Conservation (phyloP, 2,888 invertebrate species). For the Pemphredon lugubris region DNA sequence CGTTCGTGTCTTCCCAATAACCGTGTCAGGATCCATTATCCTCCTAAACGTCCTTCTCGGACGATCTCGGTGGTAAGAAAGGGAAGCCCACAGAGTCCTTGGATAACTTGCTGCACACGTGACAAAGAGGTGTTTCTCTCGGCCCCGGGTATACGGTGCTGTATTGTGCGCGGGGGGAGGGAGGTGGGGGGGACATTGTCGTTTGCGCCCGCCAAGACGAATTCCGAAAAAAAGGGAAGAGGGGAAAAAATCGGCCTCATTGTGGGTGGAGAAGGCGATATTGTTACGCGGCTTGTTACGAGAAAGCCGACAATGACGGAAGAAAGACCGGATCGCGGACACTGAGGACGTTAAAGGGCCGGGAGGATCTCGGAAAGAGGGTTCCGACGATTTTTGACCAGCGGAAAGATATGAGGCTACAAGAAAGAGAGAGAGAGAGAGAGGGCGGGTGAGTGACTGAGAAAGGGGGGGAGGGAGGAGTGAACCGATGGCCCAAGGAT, state of each 20-base stretch:
- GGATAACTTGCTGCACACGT: conserved; percentile 37
- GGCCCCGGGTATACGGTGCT: conserved; percentile 4
- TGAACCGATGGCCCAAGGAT: conserved; percentile 16
- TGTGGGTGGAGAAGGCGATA: conserved; percentile 19
- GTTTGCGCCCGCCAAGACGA: conserved; percentile 37
- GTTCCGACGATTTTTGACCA: not conserved
- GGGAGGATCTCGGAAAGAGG: not conserved
- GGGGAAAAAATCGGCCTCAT: conserved; percentile 40
- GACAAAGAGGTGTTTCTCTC: conserved; percentile 40
- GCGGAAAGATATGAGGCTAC: not conserved
- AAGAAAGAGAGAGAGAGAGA: not conserved
- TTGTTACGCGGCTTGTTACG: conserved; percentile 56
- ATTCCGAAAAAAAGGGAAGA: conserved; percentile 35
- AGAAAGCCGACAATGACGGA: conserved; percentile 50
- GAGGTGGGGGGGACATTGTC: conserved; percentile 21
- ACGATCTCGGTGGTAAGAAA: not conserved
- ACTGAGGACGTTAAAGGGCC: conserved; percentile 14
- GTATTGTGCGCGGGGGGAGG: conserved; percentile 22
- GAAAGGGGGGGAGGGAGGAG: no score
- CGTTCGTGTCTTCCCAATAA: not conserved
- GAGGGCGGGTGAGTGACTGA: no score
- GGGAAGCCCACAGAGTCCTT: not conserved
- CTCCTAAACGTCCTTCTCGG: not conserved
- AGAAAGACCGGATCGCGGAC: conserved; percentile 26
- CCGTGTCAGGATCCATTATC: conserved; percentile 4